Percentiles rank a stretch among this genome's conserved stretches.
These are phyloP conservation scores for Drosophila bipectinata DNA, from an alignment of 1,140 invertebrate species.

Conservation along the genomic window DNA sequence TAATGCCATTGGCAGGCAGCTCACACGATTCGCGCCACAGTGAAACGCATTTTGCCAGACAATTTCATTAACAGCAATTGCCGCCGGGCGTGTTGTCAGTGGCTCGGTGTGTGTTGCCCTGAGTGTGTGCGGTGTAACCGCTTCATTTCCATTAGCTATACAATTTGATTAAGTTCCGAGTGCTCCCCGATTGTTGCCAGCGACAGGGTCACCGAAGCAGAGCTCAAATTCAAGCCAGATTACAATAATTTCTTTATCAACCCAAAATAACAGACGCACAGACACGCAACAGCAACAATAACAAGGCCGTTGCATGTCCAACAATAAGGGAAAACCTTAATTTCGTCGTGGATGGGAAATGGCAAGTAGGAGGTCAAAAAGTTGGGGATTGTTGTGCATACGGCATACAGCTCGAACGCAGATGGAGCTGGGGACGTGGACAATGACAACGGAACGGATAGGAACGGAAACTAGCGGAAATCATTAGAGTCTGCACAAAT, in stretches of 20 bases:
- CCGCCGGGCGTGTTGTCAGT: conserved; percentile 16
- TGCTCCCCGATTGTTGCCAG: background rate
- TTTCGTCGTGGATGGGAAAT: conserved; percentile 47
- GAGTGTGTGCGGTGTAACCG: conserved; percentile 25
- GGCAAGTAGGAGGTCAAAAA: background rate
- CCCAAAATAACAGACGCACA: conserved; percentile 31
- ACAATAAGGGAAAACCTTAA: conserved; percentile 48
- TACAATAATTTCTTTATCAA: conserved; percentile 59
- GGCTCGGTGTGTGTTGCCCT: background rate
- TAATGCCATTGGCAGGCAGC: conserved; percentile 65
- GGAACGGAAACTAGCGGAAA: conserved; percentile 78
- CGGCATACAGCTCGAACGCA: conserved; percentile 6
- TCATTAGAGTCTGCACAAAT: conserved; percentile 80
- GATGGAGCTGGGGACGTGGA: conserved; percentile 27
- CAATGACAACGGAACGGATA: conserved; percentile 70
- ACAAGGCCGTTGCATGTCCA: conserved; percentile 50
- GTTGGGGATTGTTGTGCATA: conserved; percentile 29
- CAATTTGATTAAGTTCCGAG: conserved; percentile 66
- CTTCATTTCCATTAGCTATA: conserved; percentile 56
- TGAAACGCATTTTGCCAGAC: conserved; percentile 63
- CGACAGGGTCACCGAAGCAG: conserved; percentile 5
- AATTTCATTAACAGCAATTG: conserved; percentile 75
- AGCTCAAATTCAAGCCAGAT: conserved; percentile 43
- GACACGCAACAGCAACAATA: conserved; percentile 37
- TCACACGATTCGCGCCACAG: conserved; percentile 51